Evolutionary conservation across 2,113 vertebrate genomes (phyloP), one percentile per base, ranked within the genome.

Genomic region (Hyaena hyaena): DNA sequence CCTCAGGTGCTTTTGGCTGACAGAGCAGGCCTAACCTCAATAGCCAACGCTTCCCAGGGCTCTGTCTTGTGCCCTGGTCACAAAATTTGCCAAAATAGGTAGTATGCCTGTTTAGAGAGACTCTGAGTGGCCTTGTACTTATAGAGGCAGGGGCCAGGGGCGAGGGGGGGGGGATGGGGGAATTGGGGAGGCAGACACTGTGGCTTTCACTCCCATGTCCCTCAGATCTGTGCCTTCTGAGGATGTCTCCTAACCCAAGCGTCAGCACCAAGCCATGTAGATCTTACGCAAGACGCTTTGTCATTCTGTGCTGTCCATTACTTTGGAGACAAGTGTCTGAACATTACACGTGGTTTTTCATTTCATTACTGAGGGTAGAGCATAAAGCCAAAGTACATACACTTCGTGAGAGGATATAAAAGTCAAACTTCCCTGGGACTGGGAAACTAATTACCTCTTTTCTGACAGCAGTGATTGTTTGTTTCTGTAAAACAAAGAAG

Each of bases 401-500:
- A 39, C 88, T 88, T 76, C 88, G 77, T 88, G 48, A 35, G 71
- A 84, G 17, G 83, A 92, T 31, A 92, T 93, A 61, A 77, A 90
- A 93, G 80, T 14, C 77, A 84, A 77, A 82, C 63, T n/a, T 76
- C 48, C 9, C 45, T 63, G 77, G 68, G 74, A 76, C 61, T 24
- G 17, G 66, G 88, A 80, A 43, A 63, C 7, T 82, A 99, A 99
- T 99, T 98, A 99, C 99, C 95, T 99, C 99, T 99, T 99, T 99
- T 98, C 99, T 99, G 63, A 99, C 99, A 98, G 98, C 98, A 17
- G 99, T 99, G 31, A 99, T 98, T 0, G 99, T 99, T 98, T 99
- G 99, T 97, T 99, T 98, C 99, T 99, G 98, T 10, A 98, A 99
- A 98, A 98, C 87, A 98, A 98, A 98, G 76, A 96, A 97, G 66